A percentile compares a stretch with the other conserved stretches of the same genome.
Evolutionary conservation across 1,140 invertebrate species (phyloP).

Genomic region (Tetramorium parvispinum): DNA sequence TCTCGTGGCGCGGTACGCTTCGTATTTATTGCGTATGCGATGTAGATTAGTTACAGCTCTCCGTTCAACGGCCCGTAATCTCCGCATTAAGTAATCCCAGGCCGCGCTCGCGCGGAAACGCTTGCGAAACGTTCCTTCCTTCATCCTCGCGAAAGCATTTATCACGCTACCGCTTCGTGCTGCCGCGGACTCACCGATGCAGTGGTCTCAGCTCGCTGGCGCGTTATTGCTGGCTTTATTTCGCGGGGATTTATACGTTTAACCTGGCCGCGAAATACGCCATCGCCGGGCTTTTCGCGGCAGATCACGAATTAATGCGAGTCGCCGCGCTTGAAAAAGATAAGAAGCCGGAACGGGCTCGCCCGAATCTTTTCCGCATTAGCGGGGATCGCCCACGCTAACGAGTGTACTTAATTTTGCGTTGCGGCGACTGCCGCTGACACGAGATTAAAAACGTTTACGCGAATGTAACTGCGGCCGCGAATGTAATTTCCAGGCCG

Average conservation of each 20-base stretch:
- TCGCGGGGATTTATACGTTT: conserved; percentile 30
- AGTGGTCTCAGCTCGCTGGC: background rate
- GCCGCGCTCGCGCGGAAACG: conserved; percentile 44
- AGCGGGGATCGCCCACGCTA: conserved; percentile 73
- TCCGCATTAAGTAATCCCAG: conserved; percentile 57
- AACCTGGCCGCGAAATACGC: conserved; percentile 48
- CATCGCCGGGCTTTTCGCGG: conserved; percentile 13
- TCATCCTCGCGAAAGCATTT: conserved; percentile 44
- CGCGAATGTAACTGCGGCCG: conserved; percentile 62
- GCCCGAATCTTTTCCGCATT: conserved; percentile 75
- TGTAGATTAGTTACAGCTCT: conserved; percentile 49
- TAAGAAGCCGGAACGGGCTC: conserved; percentile 43
- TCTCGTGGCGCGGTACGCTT: conserved; percentile 26
- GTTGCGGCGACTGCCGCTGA: conserved; percentile 67
- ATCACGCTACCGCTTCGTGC: conserved; percentile 25
- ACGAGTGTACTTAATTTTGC: conserved; percentile 77
- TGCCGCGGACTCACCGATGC: background rate
- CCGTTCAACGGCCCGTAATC: conserved; percentile 51
- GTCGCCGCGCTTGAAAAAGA: conserved; percentile 65
- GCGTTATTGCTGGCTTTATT: conserved; percentile 61
- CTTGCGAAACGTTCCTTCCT: conserved; percentile 54
- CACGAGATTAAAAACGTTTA: conserved; percentile 77
- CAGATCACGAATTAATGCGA: conserved; percentile 71
- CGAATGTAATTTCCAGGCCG: conserved; percentile 68
- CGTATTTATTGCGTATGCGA: conserved; percentile 56